These are phyloP conservation scores for Pseudomugil gertrudae DNA, from an alignment of 2,797 vertebrate genomes.

Conservation along the genomic window DNA sequence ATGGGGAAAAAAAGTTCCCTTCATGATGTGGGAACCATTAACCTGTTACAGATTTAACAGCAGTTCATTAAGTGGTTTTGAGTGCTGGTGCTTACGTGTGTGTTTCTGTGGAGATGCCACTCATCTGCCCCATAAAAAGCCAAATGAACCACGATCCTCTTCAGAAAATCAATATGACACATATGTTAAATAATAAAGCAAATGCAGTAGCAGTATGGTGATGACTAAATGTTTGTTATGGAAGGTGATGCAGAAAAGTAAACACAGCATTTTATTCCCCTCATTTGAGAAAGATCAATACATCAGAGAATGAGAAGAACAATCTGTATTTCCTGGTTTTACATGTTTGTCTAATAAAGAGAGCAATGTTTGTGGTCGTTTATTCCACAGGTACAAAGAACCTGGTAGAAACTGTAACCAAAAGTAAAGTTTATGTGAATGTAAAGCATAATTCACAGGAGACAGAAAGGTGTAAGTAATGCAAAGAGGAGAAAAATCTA, in stretches of 20 bases:
- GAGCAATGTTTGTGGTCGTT: not conserved
- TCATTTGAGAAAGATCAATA: not conserved
- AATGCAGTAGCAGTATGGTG: not conserved
- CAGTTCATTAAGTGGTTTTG: not conserved
- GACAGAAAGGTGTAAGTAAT: conserved; percentile 17
- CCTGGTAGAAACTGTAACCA: not conserved
- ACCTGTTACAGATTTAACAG: not conserved
- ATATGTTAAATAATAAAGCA: conserved; percentile 24
- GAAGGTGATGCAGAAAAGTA: conserved; percentile 9
- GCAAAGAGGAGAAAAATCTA: no score
- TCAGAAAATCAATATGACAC: conserved; percentile 56
- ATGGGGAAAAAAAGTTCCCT: no score
- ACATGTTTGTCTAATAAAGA: not conserved
- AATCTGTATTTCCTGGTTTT: not conserved
- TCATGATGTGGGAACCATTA: not conserved
- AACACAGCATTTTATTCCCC: conserved; percentile 2
- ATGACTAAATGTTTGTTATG: conserved; percentile 19
- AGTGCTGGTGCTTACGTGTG: conserved; percentile 7
- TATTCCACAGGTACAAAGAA: not conserved
- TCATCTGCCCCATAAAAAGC: conserved; percentile 38
- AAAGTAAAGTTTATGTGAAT: no score
- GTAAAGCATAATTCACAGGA: not conserved
- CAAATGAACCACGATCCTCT: conserved; percentile 36
- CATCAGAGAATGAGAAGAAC: conserved; percentile 2
- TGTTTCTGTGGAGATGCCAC: conserved; percentile 29